Conservation (phyloP, 2,797 vertebrate genomes). For the Sus cebifrons region DNA sequence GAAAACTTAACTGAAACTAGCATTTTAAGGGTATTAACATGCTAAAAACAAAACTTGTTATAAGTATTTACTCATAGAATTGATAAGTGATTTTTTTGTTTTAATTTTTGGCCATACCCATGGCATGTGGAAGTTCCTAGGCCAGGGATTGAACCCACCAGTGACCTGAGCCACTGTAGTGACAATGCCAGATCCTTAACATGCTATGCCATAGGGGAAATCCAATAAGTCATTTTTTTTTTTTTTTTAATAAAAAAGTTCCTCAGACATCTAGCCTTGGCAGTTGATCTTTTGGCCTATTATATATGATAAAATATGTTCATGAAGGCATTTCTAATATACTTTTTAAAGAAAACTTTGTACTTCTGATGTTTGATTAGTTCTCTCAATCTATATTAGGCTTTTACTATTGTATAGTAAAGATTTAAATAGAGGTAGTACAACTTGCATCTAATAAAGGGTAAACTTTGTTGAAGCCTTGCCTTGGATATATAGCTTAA, state of each 20-base stretch:
- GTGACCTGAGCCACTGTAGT: no score
- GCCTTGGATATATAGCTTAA: not conserved
- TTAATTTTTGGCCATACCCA: no score
- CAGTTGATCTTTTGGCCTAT: not conserved
- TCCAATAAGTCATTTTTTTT: not conserved
- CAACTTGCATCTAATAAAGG: not conserved
- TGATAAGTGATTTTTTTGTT: slow-evolving; percentile 12
- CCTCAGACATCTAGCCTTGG: slow-evolving; percentile 7
- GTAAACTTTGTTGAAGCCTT: slow-evolving; percentile 43
- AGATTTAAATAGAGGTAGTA: slow-evolving; percentile 17
- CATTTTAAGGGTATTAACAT: not conserved
- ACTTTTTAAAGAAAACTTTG: slow-evolving; percentile 42
- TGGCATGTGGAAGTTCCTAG: no score
- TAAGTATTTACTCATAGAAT: slow-evolving; percentile 29
- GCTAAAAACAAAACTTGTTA: not conserved
- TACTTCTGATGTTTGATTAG: slow-evolving; percentile 31
- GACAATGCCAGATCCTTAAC: no score
- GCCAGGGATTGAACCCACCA: no score
- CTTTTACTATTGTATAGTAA: not conserved
- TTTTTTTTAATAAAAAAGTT: not conserved
- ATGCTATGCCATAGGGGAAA: no score
- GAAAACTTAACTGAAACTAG: not conserved
- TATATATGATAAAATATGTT: slow-evolving; percentile 34
- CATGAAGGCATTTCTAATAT: slow-evolving; percentile 4
- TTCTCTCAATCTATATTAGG: not conserved